Percentiles rank a stretch among this genome's conserved stretches.
phyloP scores from a whole-genome alignment of 2,888 invertebrate species.

The Spodoptera picta region DNA sequence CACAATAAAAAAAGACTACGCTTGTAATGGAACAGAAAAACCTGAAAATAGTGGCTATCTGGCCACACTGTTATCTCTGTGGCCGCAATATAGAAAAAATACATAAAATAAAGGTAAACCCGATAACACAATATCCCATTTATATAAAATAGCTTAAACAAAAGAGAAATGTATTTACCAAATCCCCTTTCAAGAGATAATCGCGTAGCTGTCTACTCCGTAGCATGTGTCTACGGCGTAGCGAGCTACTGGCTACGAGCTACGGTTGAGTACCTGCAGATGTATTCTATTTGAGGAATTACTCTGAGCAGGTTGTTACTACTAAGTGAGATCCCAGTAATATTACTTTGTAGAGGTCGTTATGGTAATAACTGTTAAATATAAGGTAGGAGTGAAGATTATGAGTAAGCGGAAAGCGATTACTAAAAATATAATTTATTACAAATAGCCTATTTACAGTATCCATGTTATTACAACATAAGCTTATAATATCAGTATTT shows the following conservation, averaged over 20 bases:
- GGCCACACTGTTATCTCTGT: conserved; percentile 24
- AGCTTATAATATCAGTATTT: no score
- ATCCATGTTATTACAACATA: no score
- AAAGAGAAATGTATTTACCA: conserved; percentile 13
- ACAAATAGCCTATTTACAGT: no score
- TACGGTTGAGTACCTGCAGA: conserved; percentile 25
- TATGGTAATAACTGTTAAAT: conserved; percentile 27
- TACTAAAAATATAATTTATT: background rate
- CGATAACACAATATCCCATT: conserved; percentile 1
- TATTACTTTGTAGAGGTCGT: conserved; percentile 21
- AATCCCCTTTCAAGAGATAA: conserved; percentile 23
- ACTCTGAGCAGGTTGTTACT: conserved; percentile 10
- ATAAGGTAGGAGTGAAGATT: conserved; percentile 4
- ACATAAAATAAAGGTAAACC: conserved; percentile 10
- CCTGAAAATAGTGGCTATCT: conserved; percentile 2
- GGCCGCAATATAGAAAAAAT: conserved; percentile 5
- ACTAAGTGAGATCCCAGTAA: conserved; percentile 24
- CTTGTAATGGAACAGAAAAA: conserved; percentile 13
- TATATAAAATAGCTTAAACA: conserved; percentile 13
- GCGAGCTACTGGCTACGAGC: conserved; percentile 1
- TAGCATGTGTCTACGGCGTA: conserved; percentile 35
- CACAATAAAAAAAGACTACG: no score
- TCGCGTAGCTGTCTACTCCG: conserved; percentile 30
- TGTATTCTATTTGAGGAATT: conserved; percentile 33
- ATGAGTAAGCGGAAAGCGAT: background rate